Evolutionary conservation across 2,797 vertebrate genomes (phyloP).

Genomic region (Sciurus carolinensis): DNA sequence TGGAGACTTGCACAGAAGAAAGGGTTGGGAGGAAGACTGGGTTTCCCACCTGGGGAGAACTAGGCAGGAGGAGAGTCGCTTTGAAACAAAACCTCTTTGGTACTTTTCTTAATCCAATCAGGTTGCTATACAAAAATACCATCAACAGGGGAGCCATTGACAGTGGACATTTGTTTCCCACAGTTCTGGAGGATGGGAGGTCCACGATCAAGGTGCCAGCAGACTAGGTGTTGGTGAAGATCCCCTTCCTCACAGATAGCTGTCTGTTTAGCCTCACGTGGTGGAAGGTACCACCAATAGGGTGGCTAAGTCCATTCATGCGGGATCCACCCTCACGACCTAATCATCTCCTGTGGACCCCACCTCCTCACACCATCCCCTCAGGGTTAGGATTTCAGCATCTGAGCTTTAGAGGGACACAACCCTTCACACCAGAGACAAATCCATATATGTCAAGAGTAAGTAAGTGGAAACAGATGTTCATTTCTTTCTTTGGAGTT

Average conservation of each 20-base stretch:
- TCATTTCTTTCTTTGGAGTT: slow-evolving; percentile 3
- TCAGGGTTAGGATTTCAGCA: neutral
- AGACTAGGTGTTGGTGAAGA: neutral
- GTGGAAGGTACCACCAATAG: neutral
- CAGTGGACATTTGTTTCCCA: neutral
- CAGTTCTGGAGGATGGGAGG: neutral
- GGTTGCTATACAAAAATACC: neutral
- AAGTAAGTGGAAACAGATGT: neutral
- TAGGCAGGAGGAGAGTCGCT: neutral
- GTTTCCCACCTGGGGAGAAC: neutral
- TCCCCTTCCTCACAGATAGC: too few species aligned
- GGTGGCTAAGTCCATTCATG: neutral
- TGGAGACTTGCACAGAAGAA: neutral
- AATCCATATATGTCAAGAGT: neutral
- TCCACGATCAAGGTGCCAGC: neutral
- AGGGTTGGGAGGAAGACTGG: neutral
- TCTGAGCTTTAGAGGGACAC: neutral
- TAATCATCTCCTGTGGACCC: neutral
- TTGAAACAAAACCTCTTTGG: neutral
- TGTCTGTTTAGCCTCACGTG: neutral
- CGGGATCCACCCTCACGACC: neutral
- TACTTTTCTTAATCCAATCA: neutral
- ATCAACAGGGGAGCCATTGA: neutral
- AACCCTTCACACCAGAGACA: neutral
- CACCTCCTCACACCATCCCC: neutral